Conservation (phyloP, 2,113 vertebrate species). For the Microtus oregoni region DNA sequence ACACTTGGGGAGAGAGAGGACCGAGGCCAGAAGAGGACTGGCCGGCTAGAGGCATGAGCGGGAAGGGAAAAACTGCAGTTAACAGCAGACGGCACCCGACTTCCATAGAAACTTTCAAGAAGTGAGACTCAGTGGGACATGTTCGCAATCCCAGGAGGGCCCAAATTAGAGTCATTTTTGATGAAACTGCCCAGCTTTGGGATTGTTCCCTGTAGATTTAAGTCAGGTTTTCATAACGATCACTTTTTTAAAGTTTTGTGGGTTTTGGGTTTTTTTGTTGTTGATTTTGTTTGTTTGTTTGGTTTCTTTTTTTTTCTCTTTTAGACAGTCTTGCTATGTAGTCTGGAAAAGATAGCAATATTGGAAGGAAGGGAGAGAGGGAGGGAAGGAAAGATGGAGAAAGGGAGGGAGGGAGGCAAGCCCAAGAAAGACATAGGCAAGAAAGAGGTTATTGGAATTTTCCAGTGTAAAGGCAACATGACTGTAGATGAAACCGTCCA, state of each 20-base stretch:
- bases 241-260: neutral
- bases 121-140: neutral
- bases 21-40: rapidly evolving
- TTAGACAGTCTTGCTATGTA: neutral
- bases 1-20: neutral
- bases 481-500: neutral
- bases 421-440: neutral
- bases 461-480: neutral
- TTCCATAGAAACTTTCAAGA: neutral
- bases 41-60: neutral
- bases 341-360: neutral
- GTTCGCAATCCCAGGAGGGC: neutral
- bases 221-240: neutral
- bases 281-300: too few species aligned
- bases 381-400: neutral
- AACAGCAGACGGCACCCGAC: neutral
- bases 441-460: neutral
- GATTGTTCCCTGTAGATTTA: neutral
- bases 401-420: neutral
- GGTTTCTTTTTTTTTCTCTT: neutral
- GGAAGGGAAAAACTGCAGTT: neutral
- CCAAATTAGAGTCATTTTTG: neutral
- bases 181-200: neutral
- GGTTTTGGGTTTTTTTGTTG: too few species aligned
- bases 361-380: neutral